A percentile compares a stretch with the other conserved stretches of the same genome.
These are phyloP conservation scores for Athalia cordata DNA, from an alignment of 2,888 invertebrate species.

Conservation along the genomic window DNA sequence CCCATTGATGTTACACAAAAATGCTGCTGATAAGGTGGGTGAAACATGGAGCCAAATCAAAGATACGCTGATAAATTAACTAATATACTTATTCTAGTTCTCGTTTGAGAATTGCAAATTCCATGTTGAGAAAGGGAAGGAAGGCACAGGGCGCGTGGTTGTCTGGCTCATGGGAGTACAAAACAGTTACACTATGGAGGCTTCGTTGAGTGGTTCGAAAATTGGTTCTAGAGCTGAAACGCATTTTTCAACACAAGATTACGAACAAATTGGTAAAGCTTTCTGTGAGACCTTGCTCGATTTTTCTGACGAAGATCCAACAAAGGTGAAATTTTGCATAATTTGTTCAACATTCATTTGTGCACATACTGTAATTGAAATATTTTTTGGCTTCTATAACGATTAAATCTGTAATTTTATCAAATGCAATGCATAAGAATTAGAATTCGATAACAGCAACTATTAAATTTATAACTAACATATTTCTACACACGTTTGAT, in stretches of 20 bases:
- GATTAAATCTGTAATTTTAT: background rate
- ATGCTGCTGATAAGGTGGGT: slow-evolving; percentile 89
- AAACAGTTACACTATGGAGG: slow-evolving; percentile 96
- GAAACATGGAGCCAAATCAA: background rate
- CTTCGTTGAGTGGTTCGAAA: slow-evolving; percentile 93
- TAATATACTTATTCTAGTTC: slow-evolving; percentile 79
- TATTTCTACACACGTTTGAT: slow-evolving; percentile 12
- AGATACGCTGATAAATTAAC: background rate
- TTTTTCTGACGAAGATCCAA: slow-evolving; percentile 90
- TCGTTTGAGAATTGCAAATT: slow-evolving; percentile 96
- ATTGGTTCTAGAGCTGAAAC: slow-evolving; percentile 87
- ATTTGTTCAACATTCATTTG: background rate
- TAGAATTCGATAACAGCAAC: background rate
- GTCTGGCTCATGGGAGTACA: slow-evolving; percentile 97
- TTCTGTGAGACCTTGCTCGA: slow-evolving; percentile 96
- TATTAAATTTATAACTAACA: slow-evolving; percentile 16
- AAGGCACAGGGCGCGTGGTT: slow-evolving; percentile 95
- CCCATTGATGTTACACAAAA: slow-evolving; percentile 94
- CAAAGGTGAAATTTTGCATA: slow-evolving; percentile 78
- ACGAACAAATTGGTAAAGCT: slow-evolving; percentile 88
- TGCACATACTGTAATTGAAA: background rate
- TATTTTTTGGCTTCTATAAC: background rate
- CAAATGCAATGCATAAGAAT: background rate
- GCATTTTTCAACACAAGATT: slow-evolving; percentile 88
- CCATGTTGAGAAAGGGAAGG: slow-evolving; percentile 92